Evolutionary conservation across 2,888 invertebrate species (phyloP), one percentile per base, ranked within the genome.

Genomic region (Phania funesta): DNA sequence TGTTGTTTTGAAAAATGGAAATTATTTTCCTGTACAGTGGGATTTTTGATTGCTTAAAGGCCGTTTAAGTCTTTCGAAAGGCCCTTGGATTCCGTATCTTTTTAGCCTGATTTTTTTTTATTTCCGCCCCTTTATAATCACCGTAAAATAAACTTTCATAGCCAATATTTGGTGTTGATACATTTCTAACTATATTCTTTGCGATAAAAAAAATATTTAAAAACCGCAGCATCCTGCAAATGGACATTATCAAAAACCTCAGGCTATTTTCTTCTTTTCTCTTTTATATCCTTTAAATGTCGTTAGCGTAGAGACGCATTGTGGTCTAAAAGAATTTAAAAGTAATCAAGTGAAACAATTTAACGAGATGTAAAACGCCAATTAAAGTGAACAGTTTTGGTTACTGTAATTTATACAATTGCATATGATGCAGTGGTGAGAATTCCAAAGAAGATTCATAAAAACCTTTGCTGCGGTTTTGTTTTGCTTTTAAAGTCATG

Each of bases 351-450:
- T 44, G 3, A 44, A 29, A 18, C 1, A 60, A 74, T 78, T 64
- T 74, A 78, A 70, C 68, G 64, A 74, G 58, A 58, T 70, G 64
- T 29, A 65, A 78, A 70, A n/a, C n/a, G 74, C 68, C 82, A 82
- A 82, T 82, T 74, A 82, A 74, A 70, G 56, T 77, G 22, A 54
- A 48, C 22, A 65, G 65, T 67, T 68, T 26, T 16, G 7, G 6
- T 3, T 7, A 6, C 29, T 6, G 4, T 6, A 29, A 29, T 18
- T 44, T 44, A 20, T 52, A 29, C 11, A 1, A 8, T 9, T 46
- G 8, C n/a, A 18, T n/a, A 11, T 29, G 7, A 29, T 29, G 29
- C n/a, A n/a, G 11, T 8, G 11, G 32, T 11, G 32, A 8, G 32
- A 32, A 32, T n/a, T n/a, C n/a, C n/a, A n/a, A n/a, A n/a, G n/a